These are phyloP conservation scores for Holacanthella duospinosa DNA, from an alignment of 2,888 invertebrate species.

Conservation along the genomic window DNA sequence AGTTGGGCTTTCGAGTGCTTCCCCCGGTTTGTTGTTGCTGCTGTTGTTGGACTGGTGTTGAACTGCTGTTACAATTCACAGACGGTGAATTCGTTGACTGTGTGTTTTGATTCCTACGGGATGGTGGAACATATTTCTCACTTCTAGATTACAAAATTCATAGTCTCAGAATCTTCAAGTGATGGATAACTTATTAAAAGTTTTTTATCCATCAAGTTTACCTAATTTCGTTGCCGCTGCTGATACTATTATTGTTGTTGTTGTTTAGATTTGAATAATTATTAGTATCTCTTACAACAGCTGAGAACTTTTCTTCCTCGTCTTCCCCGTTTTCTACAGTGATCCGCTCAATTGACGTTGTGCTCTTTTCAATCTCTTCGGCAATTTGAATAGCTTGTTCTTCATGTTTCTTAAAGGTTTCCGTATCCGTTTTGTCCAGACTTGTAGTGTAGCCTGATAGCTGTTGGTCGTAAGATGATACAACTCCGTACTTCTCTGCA, in stretches of 20 bases:
- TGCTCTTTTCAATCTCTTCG: slow-evolving; percentile 80
- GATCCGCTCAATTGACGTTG: slow-evolving; percentile 65
- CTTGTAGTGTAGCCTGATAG: slow-evolving; percentile 84
- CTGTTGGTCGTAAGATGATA: slow-evolving; percentile 82
- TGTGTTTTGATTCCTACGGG: slow-evolving; percentile 17
- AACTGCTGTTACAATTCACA: slow-evolving; percentile 38
- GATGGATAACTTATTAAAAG: background rate
- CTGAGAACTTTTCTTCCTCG: slow-evolving; percentile 74
- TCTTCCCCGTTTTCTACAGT: slow-evolving; percentile 81
- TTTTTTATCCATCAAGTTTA: background rate
- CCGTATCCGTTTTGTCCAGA: slow-evolving; percentile 71
- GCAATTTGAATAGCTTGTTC: slow-evolving; percentile 83
- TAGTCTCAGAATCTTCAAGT: no score
- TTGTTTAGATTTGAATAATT: background rate
- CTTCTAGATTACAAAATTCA: slow-evolving; percentile 11
- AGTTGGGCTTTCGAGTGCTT: slow-evolving; percentile 37
- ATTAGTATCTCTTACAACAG: slow-evolving; percentile 63
- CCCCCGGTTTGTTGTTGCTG: slow-evolving; percentile 37
- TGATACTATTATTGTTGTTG: background rate
- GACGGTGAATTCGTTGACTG: slow-evolving; percentile 7
- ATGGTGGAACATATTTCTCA: slow-evolving; percentile 36
- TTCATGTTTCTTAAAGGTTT: slow-evolving; percentile 70
- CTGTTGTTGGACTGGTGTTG: slow-evolving; percentile 40
- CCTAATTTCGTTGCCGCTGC: background rate
- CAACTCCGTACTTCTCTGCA: slow-evolving; percentile 81